Conservation (phyloP, 2,888 invertebrate genomes). For the Pecten maximus region DNA sequence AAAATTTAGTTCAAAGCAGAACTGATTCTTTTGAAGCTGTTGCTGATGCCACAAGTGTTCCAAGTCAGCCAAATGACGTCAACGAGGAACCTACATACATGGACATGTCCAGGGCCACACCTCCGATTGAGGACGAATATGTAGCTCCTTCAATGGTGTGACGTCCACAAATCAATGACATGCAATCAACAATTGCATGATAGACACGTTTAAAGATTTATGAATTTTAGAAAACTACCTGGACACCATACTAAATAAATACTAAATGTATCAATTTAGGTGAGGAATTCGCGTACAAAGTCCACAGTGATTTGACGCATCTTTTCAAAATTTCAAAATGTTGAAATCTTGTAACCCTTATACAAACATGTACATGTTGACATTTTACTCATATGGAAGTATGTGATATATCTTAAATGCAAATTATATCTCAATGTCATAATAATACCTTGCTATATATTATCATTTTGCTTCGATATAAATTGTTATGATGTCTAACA, state of each 20-base stretch:
- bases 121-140: not conserved
- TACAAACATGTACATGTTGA: no score
- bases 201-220: no score
- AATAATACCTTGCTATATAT: not conserved
- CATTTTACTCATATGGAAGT: not conserved
- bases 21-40: not conserved
- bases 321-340: no score
- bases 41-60: not conserved
- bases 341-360: no score
- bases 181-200: not conserved
- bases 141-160: not conserved
- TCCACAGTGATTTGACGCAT: no score
- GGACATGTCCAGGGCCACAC: not conserved
- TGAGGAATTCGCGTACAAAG: no score
- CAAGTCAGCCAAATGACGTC: not conserved
- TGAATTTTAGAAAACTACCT: no score
- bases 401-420: not conserved
- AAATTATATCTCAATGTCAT: not conserved
- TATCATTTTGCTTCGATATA: no score
- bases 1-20: not conserved
- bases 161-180: not conserved
- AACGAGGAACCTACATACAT: not conserved
- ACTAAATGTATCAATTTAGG: no score
- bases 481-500: no score
- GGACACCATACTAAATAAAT: no score